These are phyloP conservation scores for Microcaecilia unicolor DNA, from an alignment of 2,797 vertebrate species.

Conservation along the genomic window DNA sequence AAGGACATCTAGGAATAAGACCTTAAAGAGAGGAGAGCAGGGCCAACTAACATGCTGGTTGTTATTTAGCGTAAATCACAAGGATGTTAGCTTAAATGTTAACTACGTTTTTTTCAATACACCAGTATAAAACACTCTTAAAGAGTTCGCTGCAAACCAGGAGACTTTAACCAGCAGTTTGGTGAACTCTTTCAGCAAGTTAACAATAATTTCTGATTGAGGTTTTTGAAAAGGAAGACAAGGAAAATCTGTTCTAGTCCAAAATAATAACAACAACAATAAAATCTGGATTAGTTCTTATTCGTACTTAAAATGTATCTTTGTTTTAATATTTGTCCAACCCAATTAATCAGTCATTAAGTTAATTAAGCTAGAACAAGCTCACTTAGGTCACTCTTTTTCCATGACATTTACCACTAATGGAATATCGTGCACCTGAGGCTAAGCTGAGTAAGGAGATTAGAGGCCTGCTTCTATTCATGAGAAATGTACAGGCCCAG, in stretches of 20 bases:
- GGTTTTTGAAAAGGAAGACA: too few species aligned
- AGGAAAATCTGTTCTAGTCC: too few species aligned
- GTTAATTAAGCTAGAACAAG: constrained; percentile 35
- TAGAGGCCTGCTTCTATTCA: constrained; percentile 12
- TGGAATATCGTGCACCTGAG: constrained; percentile 26
- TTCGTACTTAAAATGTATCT: too few species aligned
- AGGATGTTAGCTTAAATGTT: background rate
- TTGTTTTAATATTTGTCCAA: too few species aligned
- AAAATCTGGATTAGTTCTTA: too few species aligned
- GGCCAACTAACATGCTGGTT: too few species aligned
- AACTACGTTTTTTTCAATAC: accelerated
- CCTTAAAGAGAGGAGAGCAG: too few species aligned
- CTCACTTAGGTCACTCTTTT: constrained; percentile 19
- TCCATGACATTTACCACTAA: constrained; percentile 19
- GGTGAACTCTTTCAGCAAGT: background rate
- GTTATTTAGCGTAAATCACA: too few species aligned
- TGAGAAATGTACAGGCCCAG: too few species aligned
- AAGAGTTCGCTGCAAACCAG: background rate
- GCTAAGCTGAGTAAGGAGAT: constrained; percentile 18
- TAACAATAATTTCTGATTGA: too few species aligned
- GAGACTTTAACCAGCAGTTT: background rate
- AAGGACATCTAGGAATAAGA: too few species aligned
- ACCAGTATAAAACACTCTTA: accelerated
- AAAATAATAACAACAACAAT: too few species aligned
- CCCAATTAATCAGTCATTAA: constrained; percentile 34